Percentiles rank a stretch among this genome's conserved stretches.
phyloP scores from a whole-genome alignment of 2,113 vertebrate species.

The Lepidothrix coronata region DNA sequence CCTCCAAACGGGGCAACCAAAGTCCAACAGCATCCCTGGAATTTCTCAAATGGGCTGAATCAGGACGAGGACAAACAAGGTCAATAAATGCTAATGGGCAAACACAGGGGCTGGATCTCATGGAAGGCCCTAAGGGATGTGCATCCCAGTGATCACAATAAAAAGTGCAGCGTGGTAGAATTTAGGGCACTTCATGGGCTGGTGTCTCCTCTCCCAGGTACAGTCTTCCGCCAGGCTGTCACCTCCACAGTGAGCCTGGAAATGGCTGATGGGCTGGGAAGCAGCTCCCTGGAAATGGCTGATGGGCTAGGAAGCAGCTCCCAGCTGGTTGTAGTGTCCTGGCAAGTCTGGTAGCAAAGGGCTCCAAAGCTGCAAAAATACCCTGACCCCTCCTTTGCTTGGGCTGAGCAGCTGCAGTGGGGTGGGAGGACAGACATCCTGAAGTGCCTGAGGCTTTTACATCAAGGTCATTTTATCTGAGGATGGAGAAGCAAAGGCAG shows the following conservation, averaged over 20 bases:
- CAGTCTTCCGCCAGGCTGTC: not conserved
- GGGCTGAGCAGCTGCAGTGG: not conserved
- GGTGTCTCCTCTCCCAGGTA: not conserved
- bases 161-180: not conserved
- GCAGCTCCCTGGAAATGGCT: not conserved
- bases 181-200: not conserved
- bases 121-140: not conserved
- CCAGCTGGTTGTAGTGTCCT: not conserved
- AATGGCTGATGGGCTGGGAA: accelerated
- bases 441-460: not conserved
- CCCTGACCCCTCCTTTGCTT: not conserved
- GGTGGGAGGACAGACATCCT: not conserved
- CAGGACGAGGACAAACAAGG: not conserved
- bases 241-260: not conserved
- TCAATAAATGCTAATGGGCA: not conserved
- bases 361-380: accelerated
- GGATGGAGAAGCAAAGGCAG: not conserved
- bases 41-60: not conserved
- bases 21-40: not conserved
- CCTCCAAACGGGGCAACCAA: accelerated
- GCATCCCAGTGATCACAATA: not conserved
- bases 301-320: not conserved
- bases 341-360: not conserved
- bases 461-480: accelerated
- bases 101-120: not conserved